A percentile compares a stretch with the other conserved stretches of the same genome.
Conservation (phyloP, 2,797 vertebrate genomes). For the Chelonia mydas region DNA sequence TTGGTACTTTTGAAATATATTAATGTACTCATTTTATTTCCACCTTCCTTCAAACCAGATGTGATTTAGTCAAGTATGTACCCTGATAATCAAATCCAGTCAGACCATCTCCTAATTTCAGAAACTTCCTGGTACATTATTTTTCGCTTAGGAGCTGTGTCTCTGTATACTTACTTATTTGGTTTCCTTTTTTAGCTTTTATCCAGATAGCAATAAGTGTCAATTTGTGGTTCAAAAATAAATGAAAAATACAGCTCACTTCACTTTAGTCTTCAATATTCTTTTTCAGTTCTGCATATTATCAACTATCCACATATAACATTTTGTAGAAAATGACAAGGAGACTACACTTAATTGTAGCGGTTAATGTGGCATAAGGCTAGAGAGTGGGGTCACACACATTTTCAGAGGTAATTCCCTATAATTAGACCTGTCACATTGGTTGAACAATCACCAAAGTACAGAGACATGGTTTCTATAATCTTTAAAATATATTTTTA, state of each 20-base stretch:
- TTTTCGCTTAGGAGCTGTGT: neutral
- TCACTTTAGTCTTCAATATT: neutral
- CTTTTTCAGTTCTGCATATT: neutral
- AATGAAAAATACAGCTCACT: neutral
- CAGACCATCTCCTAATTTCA: neutral
- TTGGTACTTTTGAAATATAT: neutral
- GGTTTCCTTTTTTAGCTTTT: neutral
- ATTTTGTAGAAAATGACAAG: slow-evolving; percentile 6
- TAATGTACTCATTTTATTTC: neutral
- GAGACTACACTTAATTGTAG: neutral
- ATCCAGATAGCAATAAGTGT: neutral
- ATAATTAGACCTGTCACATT: neutral
- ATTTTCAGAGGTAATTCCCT: slow-evolving; percentile 1
- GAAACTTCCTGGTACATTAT: neutral
- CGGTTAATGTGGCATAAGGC: neutral
- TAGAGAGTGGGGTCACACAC: neutral
- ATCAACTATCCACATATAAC: neutral
- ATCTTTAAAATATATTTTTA: neutral
- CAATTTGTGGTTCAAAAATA: neutral
- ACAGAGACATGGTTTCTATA: neutral
- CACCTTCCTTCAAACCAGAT: neutral
- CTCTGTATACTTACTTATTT: neutral
- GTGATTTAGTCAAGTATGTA: neutral
- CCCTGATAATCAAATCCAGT: neutral
- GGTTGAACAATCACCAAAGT: neutral